phyloP scores from a whole-genome alignment of 2,797 vertebrate species.

The Pseudomugil tenellus region DNA sequence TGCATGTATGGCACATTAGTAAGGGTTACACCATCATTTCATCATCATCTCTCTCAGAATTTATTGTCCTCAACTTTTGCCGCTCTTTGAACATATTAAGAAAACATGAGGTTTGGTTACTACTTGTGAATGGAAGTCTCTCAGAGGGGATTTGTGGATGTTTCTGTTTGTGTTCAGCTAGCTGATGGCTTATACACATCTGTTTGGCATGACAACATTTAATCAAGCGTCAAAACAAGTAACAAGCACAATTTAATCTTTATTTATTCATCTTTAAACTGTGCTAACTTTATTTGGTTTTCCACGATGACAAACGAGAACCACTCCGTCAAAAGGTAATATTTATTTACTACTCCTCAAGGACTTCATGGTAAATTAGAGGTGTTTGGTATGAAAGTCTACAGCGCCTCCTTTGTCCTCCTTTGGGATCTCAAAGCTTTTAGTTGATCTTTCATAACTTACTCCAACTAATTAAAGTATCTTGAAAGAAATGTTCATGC shows the following conservation, averaged over 20 bases:
- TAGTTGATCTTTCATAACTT: constrained; percentile 25
- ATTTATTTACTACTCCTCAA: constrained; percentile 63
- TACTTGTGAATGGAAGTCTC: constrained; percentile 71
- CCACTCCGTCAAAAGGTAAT: constrained; percentile 33
- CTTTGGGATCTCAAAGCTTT: constrained; percentile 57
- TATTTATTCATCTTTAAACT: constrained; percentile 36
- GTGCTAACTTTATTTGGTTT: constrained; percentile 36
- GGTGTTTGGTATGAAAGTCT: constrained; percentile 64
- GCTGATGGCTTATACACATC: constrained; percentile 46
- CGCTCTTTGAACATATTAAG: constrained; percentile 79
- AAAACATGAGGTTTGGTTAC: constrained; percentile 77
- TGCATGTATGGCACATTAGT: constrained; percentile 86
- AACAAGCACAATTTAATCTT: constrained; percentile 27
- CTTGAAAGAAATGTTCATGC: constrained; percentile 24
- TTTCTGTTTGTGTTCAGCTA: constrained; percentile 54
- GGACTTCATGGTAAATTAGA: constrained; percentile 66
- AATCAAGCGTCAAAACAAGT: constrained; percentile 34
- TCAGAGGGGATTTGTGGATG: constrained; percentile 59
- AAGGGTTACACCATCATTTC: constrained; percentile 87
- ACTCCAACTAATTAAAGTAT: constrained; percentile 16
- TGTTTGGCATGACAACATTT: constrained; percentile 37
- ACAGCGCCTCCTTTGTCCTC: constrained; percentile 49
- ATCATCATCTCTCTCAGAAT: constrained; percentile 86
- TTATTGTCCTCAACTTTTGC: constrained; percentile 86
- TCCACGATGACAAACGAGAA: constrained; percentile 48